Base-by-base conservation (phyloP, 1,140 invertebrate species). In the Aphelinus certus region DNA sequence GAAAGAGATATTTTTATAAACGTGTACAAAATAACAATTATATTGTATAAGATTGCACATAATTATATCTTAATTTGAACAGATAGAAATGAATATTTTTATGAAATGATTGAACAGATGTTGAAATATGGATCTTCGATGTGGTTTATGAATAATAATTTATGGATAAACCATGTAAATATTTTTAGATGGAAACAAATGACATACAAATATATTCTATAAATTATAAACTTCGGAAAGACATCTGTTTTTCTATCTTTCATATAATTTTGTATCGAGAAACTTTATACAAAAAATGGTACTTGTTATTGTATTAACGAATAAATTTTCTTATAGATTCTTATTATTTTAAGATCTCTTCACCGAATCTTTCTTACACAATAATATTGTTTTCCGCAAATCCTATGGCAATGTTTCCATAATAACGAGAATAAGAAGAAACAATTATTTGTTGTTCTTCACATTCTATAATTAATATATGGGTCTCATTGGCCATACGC, bases 1-100 rank as follows among this genome's bases (percentile, higher is more conserved):
- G 55, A 67, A 66, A 51, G 7, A 48, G 58, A 72, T 72, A 65
- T 72, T 65, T 72, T 65, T 72, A 63, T 64, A 64, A 26, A 26
- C 26, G 26, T 71, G 70, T 71, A 72, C 55, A 73, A 53, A 73
- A 42, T 26, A 46, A 60, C 58, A 66, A 43, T 66, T 58, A 4
- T 73, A 45, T 56, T 64, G 55, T 63, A 10, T 42, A 6, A 55
- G 57, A 42, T 42, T n/a, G 49, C 7, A 48, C 26, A 43, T 70
- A 53, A 63, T 63, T 70, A 26, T 63, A 63, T 7, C 1, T 64
- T 42, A 66, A 2, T 63, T 46, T 62, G 63, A 55, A n/a, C 51
- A 73, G 71, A 26, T 26, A 26, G 26, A 26, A 26, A 26, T 26
- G 26, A 26, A 26, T 26, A 26, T 26, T 26, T 26, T 26, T 26